These are phyloP conservation scores for Siniperca undulata DNA, from an alignment of 2,797 vertebrate genomes.

Conservation along the genomic window DNA sequence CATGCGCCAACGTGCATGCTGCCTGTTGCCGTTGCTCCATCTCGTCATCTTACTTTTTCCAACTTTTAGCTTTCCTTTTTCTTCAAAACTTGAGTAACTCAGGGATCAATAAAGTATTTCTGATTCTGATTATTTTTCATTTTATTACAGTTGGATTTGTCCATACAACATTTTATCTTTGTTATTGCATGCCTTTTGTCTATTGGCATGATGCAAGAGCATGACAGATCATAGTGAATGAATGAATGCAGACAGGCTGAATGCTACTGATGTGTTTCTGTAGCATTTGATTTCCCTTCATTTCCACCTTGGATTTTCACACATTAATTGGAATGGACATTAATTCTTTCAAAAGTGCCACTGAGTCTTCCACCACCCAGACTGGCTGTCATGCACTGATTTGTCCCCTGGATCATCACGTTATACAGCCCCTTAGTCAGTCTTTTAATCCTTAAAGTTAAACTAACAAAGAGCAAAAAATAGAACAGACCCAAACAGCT, in stretches of 20 bases:
- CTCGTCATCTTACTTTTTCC: too few relatives aligned
- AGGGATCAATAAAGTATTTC: too few relatives aligned
- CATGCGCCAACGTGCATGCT: too few relatives aligned
- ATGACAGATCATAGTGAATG: conserved; percentile 21
- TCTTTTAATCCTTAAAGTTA: not conserved
- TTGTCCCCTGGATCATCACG: accelerated
- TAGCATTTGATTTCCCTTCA: not conserved
- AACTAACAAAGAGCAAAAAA: not conserved
- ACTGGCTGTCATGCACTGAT: not conserved
- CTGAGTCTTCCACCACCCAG: not conserved
- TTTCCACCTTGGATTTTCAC: not conserved
- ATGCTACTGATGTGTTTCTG: not conserved
- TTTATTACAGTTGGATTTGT: not conserved
- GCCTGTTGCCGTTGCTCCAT: too few relatives aligned
- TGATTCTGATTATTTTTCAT: not conserved
- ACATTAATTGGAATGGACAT: not conserved
- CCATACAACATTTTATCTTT: not conserved
- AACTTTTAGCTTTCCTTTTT: too few relatives aligned
- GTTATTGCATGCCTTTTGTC: not conserved
- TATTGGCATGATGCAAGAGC: conserved; percentile 31
- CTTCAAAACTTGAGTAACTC: too few relatives aligned
- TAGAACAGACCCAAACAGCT: not conserved
- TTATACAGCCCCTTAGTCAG: not conserved
- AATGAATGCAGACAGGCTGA: conserved; percentile 1
- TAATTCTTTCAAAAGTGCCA: not conserved